Evolutionary conservation across 2,113 vertebrate species (phyloP), one percentile per base, ranked within the genome.

Genomic region (Notarius lentiginosus): DNA sequence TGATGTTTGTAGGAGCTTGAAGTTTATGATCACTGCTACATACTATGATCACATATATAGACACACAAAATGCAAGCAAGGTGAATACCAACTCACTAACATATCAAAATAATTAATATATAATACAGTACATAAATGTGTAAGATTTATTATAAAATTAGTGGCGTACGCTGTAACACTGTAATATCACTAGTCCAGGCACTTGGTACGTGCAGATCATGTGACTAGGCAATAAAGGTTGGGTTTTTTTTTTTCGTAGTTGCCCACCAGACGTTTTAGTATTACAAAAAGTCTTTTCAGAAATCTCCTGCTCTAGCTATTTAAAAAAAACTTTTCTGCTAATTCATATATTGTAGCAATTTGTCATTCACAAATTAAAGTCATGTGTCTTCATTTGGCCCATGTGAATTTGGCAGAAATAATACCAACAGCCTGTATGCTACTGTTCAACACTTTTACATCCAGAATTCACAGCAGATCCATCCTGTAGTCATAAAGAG

Each of bases 1-100:
- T 1, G 98, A 99, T 11, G 97, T 98, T 86, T 95, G 96, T 73
- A 97, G 87, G 58, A 99, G 95, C 91, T 97, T 97, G 94, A 99
- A 94, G 2, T 94, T 96, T 89, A 99, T 87, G 76, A 97, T 92
- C 73, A 97, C 90, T 1, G 97, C 97, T 61, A 99, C 94, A 47
- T 99, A 99, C 98, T 99, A 90, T 41, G 41, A 41, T 41, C 34
- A 91, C 73, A 83, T 9, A 82, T n/a, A 91, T 70, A 72, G 2
- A 84, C 84, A 85, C 20, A 79, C 34, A 79, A 70, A n/a, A 80
- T 49, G 76, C n/a, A 61, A 30, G 7, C 14, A 27, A 55, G 2
- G 27, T 56, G n/a, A 79, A 27, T 27, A 15, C 14, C 51, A 79
- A 77, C 55, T 55, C 60, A 80, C 49, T 55, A 55, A 18, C 7